A percentile compares a stretch with the other conserved stretches of the same genome.
Conservation (phyloP, 2,888 invertebrate genomes). For the Platycheirus rosarum region DNA sequence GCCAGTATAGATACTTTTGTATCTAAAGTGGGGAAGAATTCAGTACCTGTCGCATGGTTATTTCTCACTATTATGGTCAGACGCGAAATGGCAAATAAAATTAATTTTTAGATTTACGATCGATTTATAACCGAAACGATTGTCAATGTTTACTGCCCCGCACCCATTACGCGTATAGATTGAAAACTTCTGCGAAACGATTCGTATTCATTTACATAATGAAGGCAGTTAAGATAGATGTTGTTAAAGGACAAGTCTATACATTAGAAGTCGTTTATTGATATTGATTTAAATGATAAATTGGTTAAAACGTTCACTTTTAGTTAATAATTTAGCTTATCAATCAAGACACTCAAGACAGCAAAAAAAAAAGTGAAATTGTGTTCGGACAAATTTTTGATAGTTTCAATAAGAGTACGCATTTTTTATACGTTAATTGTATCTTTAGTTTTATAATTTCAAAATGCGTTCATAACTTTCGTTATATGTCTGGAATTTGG, state of each 20-base stretch:
- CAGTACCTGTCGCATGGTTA: conserved; percentile 41
- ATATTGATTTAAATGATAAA: conserved; percentile 49
- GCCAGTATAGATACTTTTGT: not conserved
- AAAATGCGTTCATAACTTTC: no score
- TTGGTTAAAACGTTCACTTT: conserved; percentile 30
- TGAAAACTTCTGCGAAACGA: not conserved
- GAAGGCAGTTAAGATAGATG: no score
- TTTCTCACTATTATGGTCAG: conserved; percentile 55
- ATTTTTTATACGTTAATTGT: no score
- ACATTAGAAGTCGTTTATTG: no score
- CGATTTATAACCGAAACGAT: conserved; percentile 57
- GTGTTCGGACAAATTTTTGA: no score
- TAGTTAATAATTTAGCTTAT: conserved; percentile 64
- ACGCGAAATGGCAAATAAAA: conserved; percentile 33
- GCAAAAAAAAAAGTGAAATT: no score
- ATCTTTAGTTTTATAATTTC: no score
- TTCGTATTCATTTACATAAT: conserved; percentile 49
- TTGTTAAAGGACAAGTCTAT: no score
- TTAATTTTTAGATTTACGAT: conserved; percentile 48
- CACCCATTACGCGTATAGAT: not conserved
- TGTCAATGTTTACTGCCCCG: conserved; percentile 37
- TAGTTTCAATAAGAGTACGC: no score
- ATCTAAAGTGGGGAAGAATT: conserved; percentile 46
- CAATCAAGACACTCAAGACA: no score
- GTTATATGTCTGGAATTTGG: no score